Percentiles rank a stretch among this genome's conserved stretches.
Conservation (phyloP, 2,888 invertebrate genomes). For the Drosophila glabriapex region DNA sequence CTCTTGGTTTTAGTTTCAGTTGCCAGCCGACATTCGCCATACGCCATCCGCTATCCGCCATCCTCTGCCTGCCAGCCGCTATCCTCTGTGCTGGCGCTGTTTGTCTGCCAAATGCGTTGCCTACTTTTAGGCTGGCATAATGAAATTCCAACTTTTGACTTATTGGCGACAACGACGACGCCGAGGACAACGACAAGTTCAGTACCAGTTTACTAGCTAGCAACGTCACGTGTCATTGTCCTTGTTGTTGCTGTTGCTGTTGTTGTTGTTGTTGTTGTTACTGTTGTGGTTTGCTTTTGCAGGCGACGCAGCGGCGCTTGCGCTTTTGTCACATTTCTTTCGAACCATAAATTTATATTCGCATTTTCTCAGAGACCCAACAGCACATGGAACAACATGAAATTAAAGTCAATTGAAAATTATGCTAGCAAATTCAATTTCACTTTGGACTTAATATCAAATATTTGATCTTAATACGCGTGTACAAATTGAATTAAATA, state of each 20-base stretch:
- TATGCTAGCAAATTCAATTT: background rate
- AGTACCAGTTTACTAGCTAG: constrained; percentile 24
- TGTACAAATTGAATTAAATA: background rate
- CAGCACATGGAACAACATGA: background rate
- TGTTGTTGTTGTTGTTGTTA: constrained; percentile 12
- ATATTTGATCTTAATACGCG: background rate
- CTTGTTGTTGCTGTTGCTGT: background rate
- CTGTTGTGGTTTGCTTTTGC: constrained; percentile 47
- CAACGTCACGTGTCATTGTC: constrained; percentile 19
- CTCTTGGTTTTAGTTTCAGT: constrained; percentile 70
- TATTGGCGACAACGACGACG: constrained; percentile 78
- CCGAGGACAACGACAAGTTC: constrained; percentile 22
- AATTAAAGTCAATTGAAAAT: background rate
- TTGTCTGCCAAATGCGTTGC: constrained; percentile 80
- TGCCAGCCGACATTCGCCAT: constrained; percentile 15
- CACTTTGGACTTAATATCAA: background rate
- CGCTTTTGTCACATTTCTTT: constrained; percentile 33
- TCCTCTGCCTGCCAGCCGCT: constrained; percentile 18
- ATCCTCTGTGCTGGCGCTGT: constrained; percentile 28
- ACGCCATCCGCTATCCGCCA: constrained; percentile 2
- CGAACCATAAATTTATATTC: constrained; percentile 26
- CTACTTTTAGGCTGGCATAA: constrained; percentile 79
- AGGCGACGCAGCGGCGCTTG: constrained; percentile 63
- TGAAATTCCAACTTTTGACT: constrained; percentile 84
- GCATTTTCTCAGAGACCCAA: background rate